Conservation (phyloP, 1,140 invertebrate genomes). For the Aphaenogaster floridana region DNA sequence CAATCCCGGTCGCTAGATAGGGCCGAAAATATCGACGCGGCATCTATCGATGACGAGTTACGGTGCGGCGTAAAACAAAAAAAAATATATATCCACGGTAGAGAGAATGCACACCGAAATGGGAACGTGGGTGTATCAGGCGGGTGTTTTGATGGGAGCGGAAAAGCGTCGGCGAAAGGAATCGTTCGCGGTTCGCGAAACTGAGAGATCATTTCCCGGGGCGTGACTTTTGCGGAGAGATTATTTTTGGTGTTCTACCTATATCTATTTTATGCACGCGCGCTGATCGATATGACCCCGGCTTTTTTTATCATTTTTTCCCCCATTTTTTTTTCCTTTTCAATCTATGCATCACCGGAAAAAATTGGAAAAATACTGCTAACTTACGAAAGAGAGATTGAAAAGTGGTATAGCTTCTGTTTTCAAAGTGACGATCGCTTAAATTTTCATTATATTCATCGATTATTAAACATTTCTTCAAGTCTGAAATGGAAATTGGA, state of each 20-base stretch:
- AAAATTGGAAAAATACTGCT: constrained; percentile 35
- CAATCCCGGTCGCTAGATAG: constrained; percentile 57
- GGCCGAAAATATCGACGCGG: constrained; percentile 24
- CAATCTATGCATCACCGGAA: constrained; percentile 24
- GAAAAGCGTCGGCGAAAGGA: constrained; percentile 53
- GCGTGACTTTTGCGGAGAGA: constrained; percentile 43
- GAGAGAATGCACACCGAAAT: constrained; percentile 34
- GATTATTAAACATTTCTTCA: neutral
- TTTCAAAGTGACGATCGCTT: constrained; percentile 8
- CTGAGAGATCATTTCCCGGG: constrained; percentile 58
- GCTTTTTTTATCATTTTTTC: neutral
- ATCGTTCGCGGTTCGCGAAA: constrained; percentile 52
- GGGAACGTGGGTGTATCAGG: constrained; percentile 37
- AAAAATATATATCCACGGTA: constrained; percentile 16
- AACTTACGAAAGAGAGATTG: constrained; percentile 35
- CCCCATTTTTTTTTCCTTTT: neutral
- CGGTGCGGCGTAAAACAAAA: constrained; percentile 38
- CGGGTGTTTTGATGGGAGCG: constrained; percentile 48
- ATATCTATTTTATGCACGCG: constrained; percentile 35
- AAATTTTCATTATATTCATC: constrained; percentile 38
- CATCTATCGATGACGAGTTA: constrained; percentile 55
- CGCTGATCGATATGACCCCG: neutral
- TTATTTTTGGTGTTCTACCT: constrained; percentile 42
- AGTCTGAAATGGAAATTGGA: constrained; percentile 21
- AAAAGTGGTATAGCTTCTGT: neutral